Base-by-base conservation (phyloP, 92 coral and sea anemone genomes). In the Bergia sp. region DNA sequence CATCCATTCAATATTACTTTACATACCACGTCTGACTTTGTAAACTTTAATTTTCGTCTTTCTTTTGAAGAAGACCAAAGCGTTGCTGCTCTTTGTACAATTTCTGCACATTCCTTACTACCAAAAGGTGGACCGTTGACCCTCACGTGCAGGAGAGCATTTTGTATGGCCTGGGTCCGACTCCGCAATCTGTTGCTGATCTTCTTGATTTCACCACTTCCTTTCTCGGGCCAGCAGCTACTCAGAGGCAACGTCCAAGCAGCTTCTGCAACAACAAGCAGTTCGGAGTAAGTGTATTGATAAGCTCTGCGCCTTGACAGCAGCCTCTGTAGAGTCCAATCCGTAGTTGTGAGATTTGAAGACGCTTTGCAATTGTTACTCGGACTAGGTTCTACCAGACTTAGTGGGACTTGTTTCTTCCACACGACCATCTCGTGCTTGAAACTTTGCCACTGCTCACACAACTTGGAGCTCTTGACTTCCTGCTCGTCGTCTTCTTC, bases 301-400 rank as follows among this genome's bases (percentile, higher is more conserved):
- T 86, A 86, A 55, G 82, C 45, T 41, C 76, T 74, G 73, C 75
- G 84, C 65, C 64, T 57, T 43, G 84, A 40, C 37, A 86, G 83
- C 76, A 86, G 49, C 76, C 89, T 86, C 47, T 86, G 76, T 45
- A 82, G 50, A 20, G 86, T 82, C 86, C 74, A 82, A 7, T 82
- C 86, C 58, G 86, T 82, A n/a, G 89, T 86, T 73, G 89, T 86
- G 71, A 53, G 44, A 65, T 7, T 76, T 80, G 82, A 75, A 86
- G 36, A 73, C 7, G 64, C 81, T 61, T 80, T 38, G 82, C 73
- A 10, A 36, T 73, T 86, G 75, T 15, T 49, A 76, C 64, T 43
- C 55, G 82, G 89, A 76, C 64, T 43, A 53, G 82, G 89, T 81
- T 86, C 82, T 58, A 86, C 36, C 41, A 86, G 89, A 69, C 49